Conservation (phyloP, 2,888 invertebrate genomes). For the Lagria hirta region DNA sequence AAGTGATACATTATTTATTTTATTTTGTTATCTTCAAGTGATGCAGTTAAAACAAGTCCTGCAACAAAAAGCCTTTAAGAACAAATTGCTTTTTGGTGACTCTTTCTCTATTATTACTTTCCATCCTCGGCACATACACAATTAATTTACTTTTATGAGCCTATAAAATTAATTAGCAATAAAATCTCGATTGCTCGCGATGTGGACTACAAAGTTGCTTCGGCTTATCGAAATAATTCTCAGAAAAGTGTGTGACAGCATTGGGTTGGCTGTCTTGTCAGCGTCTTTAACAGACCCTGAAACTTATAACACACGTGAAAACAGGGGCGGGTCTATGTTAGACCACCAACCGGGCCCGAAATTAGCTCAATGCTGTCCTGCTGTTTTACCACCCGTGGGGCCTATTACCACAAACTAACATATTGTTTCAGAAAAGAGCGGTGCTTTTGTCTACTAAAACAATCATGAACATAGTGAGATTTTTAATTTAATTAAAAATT, state of each 20-base stretch:
- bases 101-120: too few relatives aligned
- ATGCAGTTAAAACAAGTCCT: too few relatives aligned
- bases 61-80: too few relatives aligned
- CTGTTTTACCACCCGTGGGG: slow-evolving; percentile 43
- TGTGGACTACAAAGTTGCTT: slow-evolving; percentile 25
- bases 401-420: slow-evolving; percentile 53
- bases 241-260: slow-evolving; percentile 8
- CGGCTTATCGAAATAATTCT: slow-evolving; percentile 9
- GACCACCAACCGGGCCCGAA: slow-evolving; percentile 45
- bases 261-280: not conserved
- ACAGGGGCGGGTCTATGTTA: slow-evolving; percentile 42
- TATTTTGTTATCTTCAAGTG: too few relatives aligned
- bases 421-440: slow-evolving; percentile 53
- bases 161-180: slow-evolving; percentile 25
- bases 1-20: too few relatives aligned
- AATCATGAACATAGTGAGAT: slow-evolving; percentile 43
- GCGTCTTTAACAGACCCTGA: not conserved
- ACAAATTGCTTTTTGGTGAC: too few relatives aligned
- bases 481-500: slow-evolving; percentile 48
- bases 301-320: slow-evolving; percentile 21
- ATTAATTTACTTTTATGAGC: slow-evolving; percentile 25
- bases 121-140: too few relatives aligned
- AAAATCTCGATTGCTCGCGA: slow-evolving; percentile 20
- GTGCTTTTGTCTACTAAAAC: slow-evolving; percentile 46
- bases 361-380: slow-evolving; percentile 51